Conservation (phyloP, 1,140 invertebrate genomes). For the Galleria mellonella region DNA sequence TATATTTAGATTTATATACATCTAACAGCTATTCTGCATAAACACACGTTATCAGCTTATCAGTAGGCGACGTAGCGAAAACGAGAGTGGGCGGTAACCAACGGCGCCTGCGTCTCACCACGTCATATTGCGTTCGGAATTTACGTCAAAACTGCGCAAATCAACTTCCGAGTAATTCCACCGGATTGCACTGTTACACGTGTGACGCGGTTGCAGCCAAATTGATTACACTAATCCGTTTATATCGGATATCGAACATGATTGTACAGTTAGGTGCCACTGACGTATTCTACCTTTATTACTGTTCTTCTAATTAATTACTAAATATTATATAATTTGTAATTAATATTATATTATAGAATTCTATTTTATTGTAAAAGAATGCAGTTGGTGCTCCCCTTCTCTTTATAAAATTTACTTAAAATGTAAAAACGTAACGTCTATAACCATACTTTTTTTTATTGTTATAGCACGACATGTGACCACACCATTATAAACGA, state of each 20-base stretch:
- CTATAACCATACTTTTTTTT: no score
- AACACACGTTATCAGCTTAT: constrained; percentile 21
- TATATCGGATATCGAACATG: constrained; percentile 9
- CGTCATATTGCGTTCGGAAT: constrained; percentile 16
- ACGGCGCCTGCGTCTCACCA: constrained; percentile 13
- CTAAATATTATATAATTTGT: no score
- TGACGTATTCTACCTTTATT: background rate
- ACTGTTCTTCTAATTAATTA: background rate
- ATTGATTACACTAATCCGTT: constrained; percentile 14
- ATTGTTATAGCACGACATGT: no score
- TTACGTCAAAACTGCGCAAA: constrained; percentile 3
- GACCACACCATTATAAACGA: no score
- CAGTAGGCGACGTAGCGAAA: constrained; percentile 25
- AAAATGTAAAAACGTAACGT: no score
- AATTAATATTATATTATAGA: no score
- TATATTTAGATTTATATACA: no score
- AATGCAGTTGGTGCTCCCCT: no score
- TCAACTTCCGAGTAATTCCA: background rate
- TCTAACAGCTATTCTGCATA: no score
- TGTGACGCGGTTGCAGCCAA: background rate
- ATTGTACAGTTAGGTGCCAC: background rate
- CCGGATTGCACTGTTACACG: background rate
- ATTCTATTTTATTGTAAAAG: no score
- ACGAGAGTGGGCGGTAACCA: constrained; percentile 33
- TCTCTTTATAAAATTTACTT: no score